phyloP scores from a whole-genome alignment of 2,797 vertebrate species.

The Spea hammondii region DNA sequence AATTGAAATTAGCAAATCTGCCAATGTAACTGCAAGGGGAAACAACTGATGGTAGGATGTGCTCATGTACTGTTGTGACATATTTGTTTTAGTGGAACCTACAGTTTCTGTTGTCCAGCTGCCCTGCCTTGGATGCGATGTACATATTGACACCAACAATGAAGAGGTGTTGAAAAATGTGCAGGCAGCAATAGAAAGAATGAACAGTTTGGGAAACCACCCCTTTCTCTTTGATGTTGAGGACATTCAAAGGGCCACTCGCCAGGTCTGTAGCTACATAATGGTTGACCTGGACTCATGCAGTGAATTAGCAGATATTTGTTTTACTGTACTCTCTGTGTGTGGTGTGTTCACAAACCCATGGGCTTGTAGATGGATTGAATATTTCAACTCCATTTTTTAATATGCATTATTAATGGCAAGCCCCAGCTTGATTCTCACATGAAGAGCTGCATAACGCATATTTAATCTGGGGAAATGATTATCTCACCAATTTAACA shows the following conservation, averaged over 20 bases:
- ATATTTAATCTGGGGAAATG: too few species aligned
- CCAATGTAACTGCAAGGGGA: too few species aligned
- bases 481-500: too few species aligned
- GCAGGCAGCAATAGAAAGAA: constrained; percentile 14
- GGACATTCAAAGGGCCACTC: neutral
- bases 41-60: neutral
- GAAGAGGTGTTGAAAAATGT: neutral
- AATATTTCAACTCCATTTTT: too few species aligned
- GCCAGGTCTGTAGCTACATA: constrained; percentile 18
- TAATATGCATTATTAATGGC: neutral
- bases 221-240: constrained; percentile 27
- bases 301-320: too few species aligned
- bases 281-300: too few species aligned
- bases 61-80: neutral
- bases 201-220: constrained; percentile 14
- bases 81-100: constrained; percentile 16
- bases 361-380: too few species aligned
- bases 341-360: neutral
- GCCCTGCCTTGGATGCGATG: constrained; percentile 1
- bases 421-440: neutral
- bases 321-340: neutral
- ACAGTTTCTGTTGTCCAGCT: neutral
- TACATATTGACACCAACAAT: constrained; percentile 21
- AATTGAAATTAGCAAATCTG: too few species aligned
- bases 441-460: too few species aligned